Percentiles rank a stretch among this genome's conserved stretches.
These are phyloP conservation scores for Hesperophylax magnus DNA, from an alignment of 1,140 invertebrate genomes.

Conservation along the genomic window DNA sequence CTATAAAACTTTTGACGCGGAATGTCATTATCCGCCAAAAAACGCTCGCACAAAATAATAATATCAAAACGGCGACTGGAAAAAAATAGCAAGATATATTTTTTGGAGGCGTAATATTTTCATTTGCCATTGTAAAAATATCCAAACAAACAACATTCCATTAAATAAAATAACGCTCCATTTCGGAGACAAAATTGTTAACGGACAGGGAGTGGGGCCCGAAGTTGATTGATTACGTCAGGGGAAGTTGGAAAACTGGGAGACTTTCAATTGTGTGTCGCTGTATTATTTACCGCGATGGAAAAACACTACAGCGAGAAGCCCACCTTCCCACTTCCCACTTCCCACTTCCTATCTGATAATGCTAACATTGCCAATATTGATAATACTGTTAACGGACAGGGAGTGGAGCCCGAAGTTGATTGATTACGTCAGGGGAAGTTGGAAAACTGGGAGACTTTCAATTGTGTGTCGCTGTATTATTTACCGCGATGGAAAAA, in stretches of 20 bases:
- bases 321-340: no score
- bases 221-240: slow-evolving; percentile 19
- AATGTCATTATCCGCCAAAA: no score
- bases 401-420: background rate
- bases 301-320: background rate
- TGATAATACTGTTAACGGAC: no score
- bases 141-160: background rate
- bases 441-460: background rate
- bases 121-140: no score
- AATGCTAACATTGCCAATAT: no score
- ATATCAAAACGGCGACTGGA: no score
- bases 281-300: slow-evolving; percentile 17
- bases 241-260: background rate
- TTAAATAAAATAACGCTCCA: slow-evolving; percentile 11
- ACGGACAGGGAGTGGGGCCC: background rate
- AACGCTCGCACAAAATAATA: no score
- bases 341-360: no score
- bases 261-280: slow-evolving; percentile 19
- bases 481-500: slow-evolving; percentile 9
- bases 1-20: no score
- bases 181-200: slow-evolving; percentile 15
- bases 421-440: slow-evolving; percentile 12
- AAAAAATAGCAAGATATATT: background rate
- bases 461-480: slow-evolving; percentile 20
- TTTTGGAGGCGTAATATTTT: background rate